Evolutionary conservation across 2,888 invertebrate genomes (phyloP).

Genomic region (Eurois occulta): DNA sequence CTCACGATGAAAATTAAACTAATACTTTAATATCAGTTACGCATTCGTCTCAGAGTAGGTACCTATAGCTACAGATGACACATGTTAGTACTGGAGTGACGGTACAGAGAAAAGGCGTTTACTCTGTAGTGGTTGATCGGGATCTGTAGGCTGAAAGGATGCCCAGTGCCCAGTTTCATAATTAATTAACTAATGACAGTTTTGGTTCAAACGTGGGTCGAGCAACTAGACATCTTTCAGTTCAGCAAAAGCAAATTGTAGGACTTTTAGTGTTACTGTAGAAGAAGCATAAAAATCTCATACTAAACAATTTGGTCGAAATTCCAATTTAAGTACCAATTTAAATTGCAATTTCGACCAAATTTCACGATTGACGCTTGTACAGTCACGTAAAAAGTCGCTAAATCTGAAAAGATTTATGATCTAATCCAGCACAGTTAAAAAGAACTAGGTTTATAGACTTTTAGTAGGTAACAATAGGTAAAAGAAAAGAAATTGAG

Average conservation of each 20-base stretch:
- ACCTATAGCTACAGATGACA: background rate
- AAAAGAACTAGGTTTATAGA: conserved; percentile 5
- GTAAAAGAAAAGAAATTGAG: background rate
- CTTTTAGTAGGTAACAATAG: background rate
- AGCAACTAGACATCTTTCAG: background rate
- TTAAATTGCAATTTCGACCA: background rate
- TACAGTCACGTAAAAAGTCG: background rate
- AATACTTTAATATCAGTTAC: background rate
- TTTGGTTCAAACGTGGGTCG: background rate
- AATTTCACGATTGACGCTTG: background rate
- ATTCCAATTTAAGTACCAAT: no score
- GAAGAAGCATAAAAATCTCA: background rate
- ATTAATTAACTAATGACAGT: background rate
- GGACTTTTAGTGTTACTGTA: background rate
- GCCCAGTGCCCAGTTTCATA: background rate
- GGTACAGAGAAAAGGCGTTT: conserved; percentile 24
- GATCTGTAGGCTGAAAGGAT: background rate
- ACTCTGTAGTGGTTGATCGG: background rate
- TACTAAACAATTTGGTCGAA: no score
- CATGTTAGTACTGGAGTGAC: background rate
- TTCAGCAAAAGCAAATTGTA: background rate
- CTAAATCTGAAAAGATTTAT: conserved; percentile 1
- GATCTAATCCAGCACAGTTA: background rate
- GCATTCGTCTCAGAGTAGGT: background rate
- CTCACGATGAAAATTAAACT: background rate